Base-by-base conservation (phyloP, 2,888 invertebrate species). In the Diplazon laetatorius region DNA sequence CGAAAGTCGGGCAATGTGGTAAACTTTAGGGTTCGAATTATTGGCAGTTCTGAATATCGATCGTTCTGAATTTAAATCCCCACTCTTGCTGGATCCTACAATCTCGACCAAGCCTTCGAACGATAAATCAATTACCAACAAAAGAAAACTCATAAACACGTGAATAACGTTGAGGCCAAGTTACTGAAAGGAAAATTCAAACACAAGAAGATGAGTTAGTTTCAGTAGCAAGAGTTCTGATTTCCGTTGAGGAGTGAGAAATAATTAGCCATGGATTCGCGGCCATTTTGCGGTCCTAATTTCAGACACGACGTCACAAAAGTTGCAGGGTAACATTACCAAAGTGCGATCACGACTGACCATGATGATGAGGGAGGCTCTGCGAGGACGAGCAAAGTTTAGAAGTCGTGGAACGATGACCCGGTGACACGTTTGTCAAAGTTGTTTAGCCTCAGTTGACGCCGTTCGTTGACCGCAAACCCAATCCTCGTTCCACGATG, bases 191-290 rank as follows among this genome's bases (percentile, higher is more conserved):
- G 60, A 59, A 37, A 22, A 22, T 59, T 12, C 6, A 35, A n/a
- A 20, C 46, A 48, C 46, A 37, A 25, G 69, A 50, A 42, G 59
- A 37, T 20, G 18, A 16, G 48, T 14, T n/a, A 50, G 20, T 65
- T 48, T 14, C 57, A 59, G 57, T 57, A 69, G 46, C 46, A 14
- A 16, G 35, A 46, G 35, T 10, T 35, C n/a, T 5, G 25, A 8
- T 1, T 5, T 48, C 25, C 6, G 52, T 25, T 30, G 25, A 42
- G 44, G 50, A 39, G 25, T 35, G 52, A 25, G 42, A n/a, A 60
- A 75, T 78, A 68, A 78, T 78, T 78, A 71, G 66, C 66, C 42
- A 74, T 74, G 69, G 65, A 52, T 55, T 68, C 60, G 71, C 62
- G 71, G 71, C 71, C 71, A 62, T 25, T 14, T 48, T 78, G 78